A percentile compares a stretch with the other conserved stretches of the same genome.
These are phyloP conservation scores for Drosophila busckii DNA, from an alignment of 1,140 invertebrate genomes.

Conservation along the genomic window DNA sequence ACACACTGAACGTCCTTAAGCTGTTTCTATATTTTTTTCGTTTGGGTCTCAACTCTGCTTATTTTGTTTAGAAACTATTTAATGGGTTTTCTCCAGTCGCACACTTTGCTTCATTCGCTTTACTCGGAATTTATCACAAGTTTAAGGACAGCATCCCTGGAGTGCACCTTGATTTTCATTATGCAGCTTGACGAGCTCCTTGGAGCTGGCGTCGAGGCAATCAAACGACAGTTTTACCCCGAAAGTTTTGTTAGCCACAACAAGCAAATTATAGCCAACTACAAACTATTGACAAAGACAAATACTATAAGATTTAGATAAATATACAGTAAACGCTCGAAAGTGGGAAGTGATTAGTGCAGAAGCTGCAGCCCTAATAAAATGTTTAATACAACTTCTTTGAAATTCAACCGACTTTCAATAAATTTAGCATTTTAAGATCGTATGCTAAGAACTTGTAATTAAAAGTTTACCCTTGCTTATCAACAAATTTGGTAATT, in stretches of 20 bases:
- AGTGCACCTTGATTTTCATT: constrained; percentile 46
- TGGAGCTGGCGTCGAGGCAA: constrained; percentile 23
- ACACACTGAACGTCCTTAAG: not conserved
- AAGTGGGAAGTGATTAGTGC: no score
- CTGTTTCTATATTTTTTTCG: constrained; percentile 23
- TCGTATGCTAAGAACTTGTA: no score
- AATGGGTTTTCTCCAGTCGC: constrained; percentile 31
- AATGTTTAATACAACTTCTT: no score
- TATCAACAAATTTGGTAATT: no score
- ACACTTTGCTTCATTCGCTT: constrained; percentile 16
- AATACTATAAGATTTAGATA: no score
- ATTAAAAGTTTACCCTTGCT: no score
- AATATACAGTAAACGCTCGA: no score
- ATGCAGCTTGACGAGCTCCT: constrained; percentile 18
- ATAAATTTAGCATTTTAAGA: no score
- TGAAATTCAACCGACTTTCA: no score
- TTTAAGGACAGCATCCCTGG: constrained; percentile 30
- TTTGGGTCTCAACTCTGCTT: constrained; percentile 13
- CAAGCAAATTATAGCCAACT: no score
- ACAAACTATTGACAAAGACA: no score
- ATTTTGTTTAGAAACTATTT: constrained; percentile 49
- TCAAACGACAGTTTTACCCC: constrained; percentile 16
- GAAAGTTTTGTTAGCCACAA: not conserved
- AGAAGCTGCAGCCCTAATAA: no score
- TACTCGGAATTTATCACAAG: constrained; percentile 15